These are phyloP conservation scores for Corythucha ciliata DNA, from an alignment of 2,888 invertebrate genomes.

Conservation along the genomic window DNA sequence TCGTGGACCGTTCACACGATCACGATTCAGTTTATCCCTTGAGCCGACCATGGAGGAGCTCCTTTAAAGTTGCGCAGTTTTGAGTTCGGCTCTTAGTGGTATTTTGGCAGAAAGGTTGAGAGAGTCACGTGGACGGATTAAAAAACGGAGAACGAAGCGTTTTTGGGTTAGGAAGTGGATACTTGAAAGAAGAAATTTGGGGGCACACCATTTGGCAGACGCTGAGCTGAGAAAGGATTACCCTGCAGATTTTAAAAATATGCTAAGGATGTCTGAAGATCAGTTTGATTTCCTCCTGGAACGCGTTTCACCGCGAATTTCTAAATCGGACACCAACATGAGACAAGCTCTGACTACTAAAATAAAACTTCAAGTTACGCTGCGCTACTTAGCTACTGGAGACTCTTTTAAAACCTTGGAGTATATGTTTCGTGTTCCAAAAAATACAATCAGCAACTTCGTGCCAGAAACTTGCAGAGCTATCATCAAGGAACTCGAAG, in stretches of 20 bases:
- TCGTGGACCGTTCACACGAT: too few species aligned
- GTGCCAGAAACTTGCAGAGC: too few species aligned
- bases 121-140: too few species aligned
- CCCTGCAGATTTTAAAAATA: conserved; percentile 6
- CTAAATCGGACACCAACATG: conserved; percentile 3
- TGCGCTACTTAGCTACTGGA: too few species aligned
- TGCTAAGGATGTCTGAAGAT: conserved; percentile 9
- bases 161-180: conserved; percentile 8
- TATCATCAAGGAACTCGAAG: conserved; percentile 19
- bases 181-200: conserved; percentile 9
- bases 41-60: too few species aligned
- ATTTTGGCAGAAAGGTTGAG: too few species aligned
- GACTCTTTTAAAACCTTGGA: not conserved
- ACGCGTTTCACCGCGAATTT: conserved; percentile 6
- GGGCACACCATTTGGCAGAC: conserved; percentile 9
- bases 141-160: conserved; percentile 7
- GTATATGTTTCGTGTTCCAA: not conserved
- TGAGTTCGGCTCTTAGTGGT: too few species aligned
- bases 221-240: conserved; percentile 10
- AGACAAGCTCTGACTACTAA: not conserved
- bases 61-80: too few species aligned
- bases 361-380: not conserved
- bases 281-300: conserved; percentile 14
- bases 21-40: too few species aligned
- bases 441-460: too few species aligned